Conservation (phyloP, 2,113 vertebrate genomes). For the Calyptommatus sinebrachiatus region DNA sequence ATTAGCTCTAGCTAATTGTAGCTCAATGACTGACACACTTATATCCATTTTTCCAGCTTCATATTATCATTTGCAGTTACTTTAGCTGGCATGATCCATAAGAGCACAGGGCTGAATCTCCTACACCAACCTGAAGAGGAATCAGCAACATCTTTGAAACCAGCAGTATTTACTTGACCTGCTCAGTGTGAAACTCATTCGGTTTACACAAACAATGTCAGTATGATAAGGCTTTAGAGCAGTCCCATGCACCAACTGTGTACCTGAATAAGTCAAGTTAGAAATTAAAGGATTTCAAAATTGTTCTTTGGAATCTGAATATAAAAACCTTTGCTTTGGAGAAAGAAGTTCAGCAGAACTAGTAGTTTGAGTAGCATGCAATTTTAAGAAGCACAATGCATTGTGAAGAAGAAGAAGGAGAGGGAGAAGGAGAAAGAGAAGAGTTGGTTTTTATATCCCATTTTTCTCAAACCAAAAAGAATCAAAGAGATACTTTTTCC, state of each 20-base stretch:
- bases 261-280: slow-evolving; percentile 1
- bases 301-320: neutral
- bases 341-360: neutral
- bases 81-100: neutral
- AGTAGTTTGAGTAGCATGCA: neutral
- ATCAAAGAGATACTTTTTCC: too few species aligned
- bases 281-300: slow-evolving; percentile 25
- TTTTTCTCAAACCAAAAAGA: too few species aligned
- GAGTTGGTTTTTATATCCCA: too few species aligned
- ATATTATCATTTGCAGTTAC: neutral
- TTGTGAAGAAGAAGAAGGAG: neutral
- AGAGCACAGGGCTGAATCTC: neutral
- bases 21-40: neutral
- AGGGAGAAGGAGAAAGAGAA: too few species aligned
- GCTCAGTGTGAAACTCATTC: slow-evolving; percentile 23
- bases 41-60: neutral
- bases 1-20: neutral
- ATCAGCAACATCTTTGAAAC: neutral
- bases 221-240: slow-evolving; percentile 11
- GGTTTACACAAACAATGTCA: slow-evolving; percentile 12
- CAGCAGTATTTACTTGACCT: slow-evolving; percentile 4
- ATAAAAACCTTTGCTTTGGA: neutral
- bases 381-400: neutral
- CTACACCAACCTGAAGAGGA: neutral
- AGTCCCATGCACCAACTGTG: neutral